Base-by-base conservation (phyloP, 2,113 vertebrate genomes). In the Illadopsis cleaveri region DNA sequence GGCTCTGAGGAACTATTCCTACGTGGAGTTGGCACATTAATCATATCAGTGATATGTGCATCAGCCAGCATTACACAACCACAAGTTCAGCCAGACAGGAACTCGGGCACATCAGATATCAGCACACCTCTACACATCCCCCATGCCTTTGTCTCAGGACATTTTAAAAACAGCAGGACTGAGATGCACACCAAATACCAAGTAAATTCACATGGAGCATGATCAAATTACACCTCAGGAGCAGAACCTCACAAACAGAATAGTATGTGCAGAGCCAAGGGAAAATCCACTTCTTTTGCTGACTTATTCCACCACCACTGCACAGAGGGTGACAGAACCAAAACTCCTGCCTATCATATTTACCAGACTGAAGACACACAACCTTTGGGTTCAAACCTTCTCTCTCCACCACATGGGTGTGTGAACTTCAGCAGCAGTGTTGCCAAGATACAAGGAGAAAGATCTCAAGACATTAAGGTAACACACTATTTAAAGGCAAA, bases 391-490 rank as follows among this genome's bases (percentile, higher is more conserved):
- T 92, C 90, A 93, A 92, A 47, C 14, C 60, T 51, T 23, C 62
- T 75, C 69, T 76, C 57, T 25, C 75, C 38, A 62, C 38, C 3
- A 3, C 54, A 12, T 0, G 4, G 60, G 76, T 11, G 44, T 40
- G 37, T 78, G 82, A 94, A 95, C 72, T 94, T 84, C 82, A 82
- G 66, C 65, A 75, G 76, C 24, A 77, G 90, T 78, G 93, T 96
- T 96, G 90, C 93, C 86, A 96, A 97, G 87, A 93, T 86, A 96
- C 82, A 84, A 93, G 57, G 75, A 90, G 84, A 89, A 90, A 89
- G 92, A 91, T 84, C 91, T 94, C 37, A 77, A 91, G 86, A 82
- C 81, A 90, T 81, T 78, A 91, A 95, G 90, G 89, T 86, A 96
- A 76, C 77, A n/a, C 54, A 30, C 66, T 86, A 75, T 70, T 90